Evolutionary conservation across 1,140 invertebrate genomes (phyloP).

Genomic region (Papilio helenus): DNA sequence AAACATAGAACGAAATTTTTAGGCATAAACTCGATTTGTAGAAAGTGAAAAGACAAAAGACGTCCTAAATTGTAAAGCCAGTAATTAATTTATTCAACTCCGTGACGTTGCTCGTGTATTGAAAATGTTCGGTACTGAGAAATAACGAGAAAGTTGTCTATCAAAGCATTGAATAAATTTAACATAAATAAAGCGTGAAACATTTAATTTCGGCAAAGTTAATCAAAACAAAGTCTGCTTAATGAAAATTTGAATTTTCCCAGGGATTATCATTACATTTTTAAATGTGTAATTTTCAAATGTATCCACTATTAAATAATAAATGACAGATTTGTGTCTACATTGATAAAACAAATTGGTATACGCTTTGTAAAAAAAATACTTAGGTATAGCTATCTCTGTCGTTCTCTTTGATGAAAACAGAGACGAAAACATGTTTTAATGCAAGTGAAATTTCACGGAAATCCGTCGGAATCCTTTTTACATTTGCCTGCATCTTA

Average conservation of each 20-base stretch:
- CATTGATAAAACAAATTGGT: not conserved
- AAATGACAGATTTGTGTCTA: not conserved
- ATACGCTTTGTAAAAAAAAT: not conserved
- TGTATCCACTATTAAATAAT: not conserved
- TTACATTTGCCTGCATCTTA: not conserved
- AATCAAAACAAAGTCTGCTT: not conserved
- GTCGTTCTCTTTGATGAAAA: not conserved
- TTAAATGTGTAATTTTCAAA: not conserved
- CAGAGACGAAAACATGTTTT: not conserved
- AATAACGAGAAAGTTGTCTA: slow-evolving; percentile 12
- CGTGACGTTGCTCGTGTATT: not conserved
- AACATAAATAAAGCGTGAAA: slow-evolving; percentile 19
- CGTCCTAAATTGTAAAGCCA: not conserved
- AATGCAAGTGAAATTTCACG: not conserved
- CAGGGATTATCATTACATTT: not conserved
- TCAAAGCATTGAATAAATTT: slow-evolving; percentile 28
- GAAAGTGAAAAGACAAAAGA: not conserved
- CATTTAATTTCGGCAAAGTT: slow-evolving; percentile 5
- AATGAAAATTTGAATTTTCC: slow-evolving; percentile 12
- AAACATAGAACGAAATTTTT: not conserved
- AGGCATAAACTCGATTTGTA: not conserved
- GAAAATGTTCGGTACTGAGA: slow-evolving; percentile 10
- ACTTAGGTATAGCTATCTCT: not conserved
- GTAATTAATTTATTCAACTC: slow-evolving; percentile 14
- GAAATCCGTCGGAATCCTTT: not conserved